These are phyloP conservation scores for Cyprinodon diabolis DNA, from an alignment of 2,797 vertebrate genomes.

Conservation along the genomic window DNA sequence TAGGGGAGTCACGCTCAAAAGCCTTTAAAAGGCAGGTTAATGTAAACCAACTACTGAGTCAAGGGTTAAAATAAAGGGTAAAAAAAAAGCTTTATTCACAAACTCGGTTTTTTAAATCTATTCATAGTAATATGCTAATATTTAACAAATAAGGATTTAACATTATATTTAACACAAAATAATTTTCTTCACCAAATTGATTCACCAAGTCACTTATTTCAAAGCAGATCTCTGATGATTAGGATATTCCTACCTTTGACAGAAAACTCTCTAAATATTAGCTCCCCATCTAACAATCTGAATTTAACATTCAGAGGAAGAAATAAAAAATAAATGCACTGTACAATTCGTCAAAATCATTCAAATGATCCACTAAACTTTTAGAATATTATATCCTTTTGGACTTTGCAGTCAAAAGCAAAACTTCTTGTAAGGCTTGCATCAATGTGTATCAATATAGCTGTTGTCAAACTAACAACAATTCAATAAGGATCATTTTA, in stretches of 20 bases:
- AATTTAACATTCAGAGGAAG: no score
- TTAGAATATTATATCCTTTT: no score
- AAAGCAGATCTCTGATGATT: background rate
- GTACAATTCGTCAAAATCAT: background rate
- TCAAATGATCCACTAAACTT: background rate
- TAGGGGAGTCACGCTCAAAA: slow-evolving; percentile 2
- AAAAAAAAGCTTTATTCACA: background rate
- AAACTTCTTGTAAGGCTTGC: background rate
- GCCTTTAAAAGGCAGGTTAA: background rate
- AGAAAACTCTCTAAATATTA: background rate
- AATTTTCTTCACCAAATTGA: no score
- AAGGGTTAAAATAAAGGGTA: background rate
- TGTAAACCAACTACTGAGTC: background rate
- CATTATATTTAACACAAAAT: no score
- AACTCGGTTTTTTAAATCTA: background rate
- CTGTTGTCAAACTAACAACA: background rate
- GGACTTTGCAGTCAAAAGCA: no score
- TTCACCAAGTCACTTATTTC: no score
- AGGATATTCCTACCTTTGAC: background rate
- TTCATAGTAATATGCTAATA: background rate
- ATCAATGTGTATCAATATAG: background rate
- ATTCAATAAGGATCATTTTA: background rate
- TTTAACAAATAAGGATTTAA: no score
- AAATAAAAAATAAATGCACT: no score
- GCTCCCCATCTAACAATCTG: no score